phyloP scores from a whole-genome alignment of 1,140 invertebrate genomes.

The Brachystomella parvula region DNA sequence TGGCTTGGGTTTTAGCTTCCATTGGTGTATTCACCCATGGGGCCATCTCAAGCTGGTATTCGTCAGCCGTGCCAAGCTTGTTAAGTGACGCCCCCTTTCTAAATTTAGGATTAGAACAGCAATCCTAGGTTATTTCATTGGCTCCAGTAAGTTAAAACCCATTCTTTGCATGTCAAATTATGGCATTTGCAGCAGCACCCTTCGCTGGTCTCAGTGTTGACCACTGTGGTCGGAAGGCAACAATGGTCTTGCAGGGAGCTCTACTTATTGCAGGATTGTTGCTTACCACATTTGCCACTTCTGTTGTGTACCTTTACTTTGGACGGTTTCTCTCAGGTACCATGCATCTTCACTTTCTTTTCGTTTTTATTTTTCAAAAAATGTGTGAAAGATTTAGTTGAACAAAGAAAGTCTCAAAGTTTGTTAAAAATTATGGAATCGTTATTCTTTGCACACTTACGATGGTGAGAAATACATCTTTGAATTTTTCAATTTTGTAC shows the following conservation, averaged over 20 bases:
- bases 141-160: conserved; percentile 48
- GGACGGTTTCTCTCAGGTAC: conserved; percentile 62
- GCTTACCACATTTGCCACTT: conserved; percentile 58
- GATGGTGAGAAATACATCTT: too few relatives aligned
- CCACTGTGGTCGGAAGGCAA: conserved; percentile 61
- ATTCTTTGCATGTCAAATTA: too few relatives aligned
- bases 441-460: too few relatives aligned
- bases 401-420: too few relatives aligned
- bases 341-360: too few relatives aligned
- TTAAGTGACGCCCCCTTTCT: conserved; percentile 47
- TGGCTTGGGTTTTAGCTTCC: conserved; percentile 10
- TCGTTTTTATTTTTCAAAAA: too few relatives aligned
- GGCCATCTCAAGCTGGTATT: conserved; percentile 68
- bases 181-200: conserved; percentile 61
- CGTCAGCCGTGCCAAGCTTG: conserved; percentile 60
- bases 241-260: conserved; percentile 61
- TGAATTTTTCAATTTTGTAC: too few relatives aligned
- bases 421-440: too few relatives aligned
- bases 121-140: conserved; percentile 64
- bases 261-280: conserved; percentile 68
- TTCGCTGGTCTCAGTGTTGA: conserved; percentile 64
- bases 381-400: too few relatives aligned
- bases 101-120: conserved; percentile 46
- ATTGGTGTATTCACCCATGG: conserved; percentile 50
- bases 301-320: conserved; percentile 52